phyloP scores from a whole-genome alignment of 2,888 invertebrate species.

The Pachydiplax longipennis region DNA sequence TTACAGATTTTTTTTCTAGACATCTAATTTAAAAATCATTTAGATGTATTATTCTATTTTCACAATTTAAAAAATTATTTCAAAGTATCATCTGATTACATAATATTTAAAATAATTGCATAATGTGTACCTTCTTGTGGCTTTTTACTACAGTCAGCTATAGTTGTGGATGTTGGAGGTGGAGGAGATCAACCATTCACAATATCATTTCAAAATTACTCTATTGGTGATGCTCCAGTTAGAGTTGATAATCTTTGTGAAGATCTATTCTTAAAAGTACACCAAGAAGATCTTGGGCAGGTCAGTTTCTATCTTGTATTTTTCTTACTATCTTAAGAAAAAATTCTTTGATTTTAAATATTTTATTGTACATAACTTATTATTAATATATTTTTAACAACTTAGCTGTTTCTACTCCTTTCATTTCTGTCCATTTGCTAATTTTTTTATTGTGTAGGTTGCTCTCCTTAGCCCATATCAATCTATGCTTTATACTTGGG shows the following conservation, averaged over 20 bases:
- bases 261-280: slow-evolving; percentile 80
- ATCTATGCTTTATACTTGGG: slow-evolving; percentile 83
- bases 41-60: too few relatives aligned
- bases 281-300: slow-evolving; percentile 66
- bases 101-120: background rate
- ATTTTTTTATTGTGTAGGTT: slow-evolving; percentile 61
- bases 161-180: slow-evolving; percentile 75
- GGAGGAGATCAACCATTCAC: slow-evolving; percentile 77
- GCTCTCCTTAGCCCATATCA: slow-evolving; percentile 79
- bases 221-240: slow-evolving; percentile 80
- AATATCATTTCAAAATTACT: slow-evolving; percentile 78
- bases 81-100: background rate
- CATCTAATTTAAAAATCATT: too few relatives aligned
- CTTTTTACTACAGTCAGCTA: slow-evolving; percentile 66
- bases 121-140: background rate
- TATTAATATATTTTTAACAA: background rate
- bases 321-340: background rate
- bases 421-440: too few relatives aligned
- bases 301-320: slow-evolving; percentile 48
- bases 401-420: too few relatives aligned
- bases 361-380: background rate
- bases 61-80: background rate
- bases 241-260: slow-evolving; percentile 85
- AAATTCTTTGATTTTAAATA: background rate
- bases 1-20: too few relatives aligned